Evolutionary conservation across 2,113 vertebrate genomes (phyloP).

Genomic region (Sus scrofa): DNA sequence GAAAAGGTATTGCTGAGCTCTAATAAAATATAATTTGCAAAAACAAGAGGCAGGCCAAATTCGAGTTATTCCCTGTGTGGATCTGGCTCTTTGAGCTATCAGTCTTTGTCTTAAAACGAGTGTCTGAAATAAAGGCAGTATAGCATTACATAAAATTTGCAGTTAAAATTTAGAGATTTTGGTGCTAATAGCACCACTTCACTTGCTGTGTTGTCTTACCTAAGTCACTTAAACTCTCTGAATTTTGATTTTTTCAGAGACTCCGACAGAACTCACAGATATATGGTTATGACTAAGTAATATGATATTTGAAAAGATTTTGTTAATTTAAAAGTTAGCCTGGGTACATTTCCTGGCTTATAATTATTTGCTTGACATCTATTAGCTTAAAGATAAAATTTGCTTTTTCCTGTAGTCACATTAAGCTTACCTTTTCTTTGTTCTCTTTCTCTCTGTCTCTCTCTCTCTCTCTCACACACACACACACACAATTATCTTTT

Average conservation of each 20-base stretch:
- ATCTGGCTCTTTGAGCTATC: neutral
- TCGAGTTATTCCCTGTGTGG: neutral
- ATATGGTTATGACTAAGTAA: neutral
- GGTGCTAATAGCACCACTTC: neutral
- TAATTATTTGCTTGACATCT: neutral
- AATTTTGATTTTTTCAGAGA: constrained; percentile 5
- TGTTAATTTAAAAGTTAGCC: constrained; percentile 10
- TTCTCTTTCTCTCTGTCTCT: no score
- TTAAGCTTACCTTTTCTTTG: neutral
- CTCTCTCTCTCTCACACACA: neutral
- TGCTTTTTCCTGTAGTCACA: neutral
- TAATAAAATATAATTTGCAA: neutral
- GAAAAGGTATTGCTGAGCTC: neutral
- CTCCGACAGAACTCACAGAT: neutral
- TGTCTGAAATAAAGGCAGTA: neutral
- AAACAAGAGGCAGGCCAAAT: neutral
- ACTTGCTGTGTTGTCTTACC: neutral
- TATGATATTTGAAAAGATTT: neutral
- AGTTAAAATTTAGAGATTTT: neutral
- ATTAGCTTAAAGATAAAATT: neutral
- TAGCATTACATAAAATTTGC: neutral
- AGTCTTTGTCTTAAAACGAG: neutral
- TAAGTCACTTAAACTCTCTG: neutral
- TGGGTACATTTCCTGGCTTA: neutral
- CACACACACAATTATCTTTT: neutral